phyloP scores from a whole-genome alignment of 2,888 invertebrate species.

The Baronia brevicornis region DNA sequence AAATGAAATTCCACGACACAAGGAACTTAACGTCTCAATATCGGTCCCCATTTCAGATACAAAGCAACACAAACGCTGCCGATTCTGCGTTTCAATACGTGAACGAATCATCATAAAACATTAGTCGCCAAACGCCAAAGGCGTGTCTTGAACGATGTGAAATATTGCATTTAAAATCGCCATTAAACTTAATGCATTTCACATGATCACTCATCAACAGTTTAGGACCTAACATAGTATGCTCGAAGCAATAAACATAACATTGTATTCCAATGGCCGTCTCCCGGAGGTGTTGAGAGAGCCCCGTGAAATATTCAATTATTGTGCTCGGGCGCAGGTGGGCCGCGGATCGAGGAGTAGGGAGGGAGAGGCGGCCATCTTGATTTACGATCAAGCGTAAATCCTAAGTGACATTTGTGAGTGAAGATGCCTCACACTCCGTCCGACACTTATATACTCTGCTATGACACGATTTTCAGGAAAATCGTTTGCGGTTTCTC shows the following conservation, averaged over 20 bases:
- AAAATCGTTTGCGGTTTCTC: slow-evolving; percentile 42
- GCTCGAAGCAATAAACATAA: slow-evolving; percentile 57
- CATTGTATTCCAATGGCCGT: slow-evolving; percentile 60
- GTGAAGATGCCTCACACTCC: slow-evolving; percentile 45
- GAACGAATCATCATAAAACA: slow-evolving; percentile 74
- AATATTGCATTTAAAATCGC: slow-evolving; percentile 71
- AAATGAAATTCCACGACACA: no score
- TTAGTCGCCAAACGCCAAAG: slow-evolving; percentile 56
- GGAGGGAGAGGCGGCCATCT: slow-evolving; percentile 58
- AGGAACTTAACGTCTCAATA: slow-evolving; percentile 28
- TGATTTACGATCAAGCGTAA: slow-evolving; percentile 72
- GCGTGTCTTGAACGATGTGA: slow-evolving; percentile 61
- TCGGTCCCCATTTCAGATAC: slow-evolving; percentile 37
- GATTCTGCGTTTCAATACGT: slow-evolving; percentile 48
- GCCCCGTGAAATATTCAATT: slow-evolving; percentile 73
- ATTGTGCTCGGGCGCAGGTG: slow-evolving; percentile 66
- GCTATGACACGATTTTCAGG: slow-evolving; percentile 54
- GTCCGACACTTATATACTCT: slow-evolving; percentile 31
- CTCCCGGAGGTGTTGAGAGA: slow-evolving; percentile 69
- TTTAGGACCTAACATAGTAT: slow-evolving; percentile 73
- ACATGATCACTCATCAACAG: slow-evolving; percentile 71
- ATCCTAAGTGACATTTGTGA: slow-evolving; percentile 71
- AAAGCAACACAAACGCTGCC: slow-evolving; percentile 36
- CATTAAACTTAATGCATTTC: slow-evolving; percentile 68
- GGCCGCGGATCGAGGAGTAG: slow-evolving; percentile 32